phyloP scores from a whole-genome alignment of 2,797 vertebrate genomes.

The Melanotaenia maccullochi region DNA sequence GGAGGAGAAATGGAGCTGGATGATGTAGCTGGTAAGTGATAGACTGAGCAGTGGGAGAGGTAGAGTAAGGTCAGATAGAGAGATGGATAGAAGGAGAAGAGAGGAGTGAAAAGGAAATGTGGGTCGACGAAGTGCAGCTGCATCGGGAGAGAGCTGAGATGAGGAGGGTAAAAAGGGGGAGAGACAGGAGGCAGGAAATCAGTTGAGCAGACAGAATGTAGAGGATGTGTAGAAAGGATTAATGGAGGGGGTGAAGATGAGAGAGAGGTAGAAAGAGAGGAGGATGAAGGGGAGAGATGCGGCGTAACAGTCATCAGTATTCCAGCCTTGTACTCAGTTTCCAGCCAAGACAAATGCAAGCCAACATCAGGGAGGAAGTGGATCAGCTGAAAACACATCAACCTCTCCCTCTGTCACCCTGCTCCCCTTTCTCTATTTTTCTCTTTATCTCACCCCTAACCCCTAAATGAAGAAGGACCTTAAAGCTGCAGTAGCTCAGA shows the following conservation, averaged over 20 bases:
- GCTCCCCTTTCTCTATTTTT: slow-evolving; percentile 39
- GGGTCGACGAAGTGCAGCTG: slow-evolving; percentile 73
- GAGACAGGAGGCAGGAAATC: slow-evolving; percentile 74
- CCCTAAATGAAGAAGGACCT: slow-evolving; percentile 22
- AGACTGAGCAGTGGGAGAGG: slow-evolving; percentile 57
- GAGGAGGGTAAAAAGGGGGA: slow-evolving; percentile 52
- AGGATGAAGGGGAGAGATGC: slow-evolving; percentile 25
- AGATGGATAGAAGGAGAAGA: slow-evolving; percentile 40
- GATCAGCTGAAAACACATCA: slow-evolving; percentile 77
- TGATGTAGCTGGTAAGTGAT: slow-evolving; percentile 68
- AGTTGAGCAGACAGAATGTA: slow-evolving; percentile 78
- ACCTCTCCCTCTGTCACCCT: slow-evolving; percentile 59
- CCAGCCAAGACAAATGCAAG: slow-evolving; percentile 78
- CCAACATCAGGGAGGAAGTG: slow-evolving; percentile 76
- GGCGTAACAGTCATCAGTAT: slow-evolving; percentile 72
- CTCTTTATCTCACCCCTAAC: slow-evolving; percentile 11
- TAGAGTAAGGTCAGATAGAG: slow-evolving; percentile 66
- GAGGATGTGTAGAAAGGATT: slow-evolving; percentile 72
- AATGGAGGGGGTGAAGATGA: slow-evolving; percentile 60
- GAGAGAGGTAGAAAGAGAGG: slow-evolving; percentile 48
- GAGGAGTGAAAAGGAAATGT: slow-evolving; percentile 56
- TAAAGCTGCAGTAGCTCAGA: slow-evolving; percentile 38
- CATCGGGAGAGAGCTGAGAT: slow-evolving; percentile 54
- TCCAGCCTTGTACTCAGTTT: slow-evolving; percentile 65
- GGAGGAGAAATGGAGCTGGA: slow-evolving; percentile 46